Base-by-base conservation (phyloP, 2,888 invertebrate species). In the Xylota sylvarum region DNA sequence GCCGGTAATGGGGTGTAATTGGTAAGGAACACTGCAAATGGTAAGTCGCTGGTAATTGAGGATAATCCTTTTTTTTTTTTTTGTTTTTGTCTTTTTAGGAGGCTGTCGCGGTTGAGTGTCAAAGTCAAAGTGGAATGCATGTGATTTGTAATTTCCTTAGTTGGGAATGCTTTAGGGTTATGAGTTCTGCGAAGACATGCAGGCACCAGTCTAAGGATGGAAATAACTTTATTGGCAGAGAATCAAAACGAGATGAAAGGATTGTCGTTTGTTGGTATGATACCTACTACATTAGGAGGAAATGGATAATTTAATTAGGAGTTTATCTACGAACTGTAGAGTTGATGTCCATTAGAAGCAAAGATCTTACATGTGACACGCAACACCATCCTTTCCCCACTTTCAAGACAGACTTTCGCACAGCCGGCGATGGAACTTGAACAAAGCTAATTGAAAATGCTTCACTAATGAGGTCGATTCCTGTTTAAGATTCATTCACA, bases 1-100 rank as follows among this genome's bases (percentile, higher is more conserved):
- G 58, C 58, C 30, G 32, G 46, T 74, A 84, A 84, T 79, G 79
- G 74, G 78, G 35, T 67, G 83, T 65, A 83, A 83, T 83, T 83
- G 83, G 52, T 67, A 40, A 64, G 65, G 19, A 40, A 43, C 55
- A 46, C 40, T 67, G 32, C 5, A n/a, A 40, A 35, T 37, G 12
- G 19, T 56, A 30, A 40, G 19, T 10, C 17, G 17, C 10, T 27
- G 69, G 23, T 23, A 72, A 48, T 56, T 46, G 69, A 9, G 32
- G 12, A 43, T 46, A 62, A 23, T 43, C 19, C 17, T 43, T 40
- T 40, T 23, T 32, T 32, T 32, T 5, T 32, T 32, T 32, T 32
- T 5, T 5, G 7, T 30, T 32, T 4, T 32, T 5, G 4, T 32
- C 32, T 32, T 6, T 32, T 32, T 32, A 5, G 35, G 23, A 10